Evolutionary conservation across 2,113 vertebrate genomes (phyloP).

Genomic region (Gopherus evgoodei): DNA sequence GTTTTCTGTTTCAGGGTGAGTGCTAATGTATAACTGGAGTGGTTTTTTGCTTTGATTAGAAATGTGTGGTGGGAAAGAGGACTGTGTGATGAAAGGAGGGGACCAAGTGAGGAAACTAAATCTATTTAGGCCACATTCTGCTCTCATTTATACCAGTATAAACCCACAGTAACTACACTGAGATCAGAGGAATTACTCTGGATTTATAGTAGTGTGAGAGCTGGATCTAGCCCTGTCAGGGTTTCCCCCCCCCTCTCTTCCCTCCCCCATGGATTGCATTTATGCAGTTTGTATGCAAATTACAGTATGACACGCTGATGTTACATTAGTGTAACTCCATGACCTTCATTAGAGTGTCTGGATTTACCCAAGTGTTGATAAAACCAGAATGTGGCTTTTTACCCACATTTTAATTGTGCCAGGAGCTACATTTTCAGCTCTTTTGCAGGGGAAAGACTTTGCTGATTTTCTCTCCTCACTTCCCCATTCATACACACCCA

Average conservation of each 20-base stretch:
- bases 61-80: constrained; percentile 33
- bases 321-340: constrained; percentile 57
- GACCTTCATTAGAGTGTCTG: constrained; percentile 52
- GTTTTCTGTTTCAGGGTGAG: constrained; percentile 36
- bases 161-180: constrained; percentile 40
- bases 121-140: constrained; percentile 51
- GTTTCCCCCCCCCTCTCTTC: background rate
- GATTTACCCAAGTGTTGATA: background rate
- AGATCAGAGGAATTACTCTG: constrained; percentile 20
- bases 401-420: background rate
- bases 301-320: constrained; percentile 28
- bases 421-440: background rate
- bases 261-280: constrained; percentile 48
- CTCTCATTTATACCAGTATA: background rate
- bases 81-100: constrained; percentile 15
- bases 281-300: constrained; percentile 51
- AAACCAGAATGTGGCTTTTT: background rate
- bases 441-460: background rate
- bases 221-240: constrained; percentile 33
- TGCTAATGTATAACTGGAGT: constrained; percentile 13
- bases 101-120: constrained; percentile 64
- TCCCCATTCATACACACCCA: accelerated
- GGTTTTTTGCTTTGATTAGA: constrained; percentile 53
- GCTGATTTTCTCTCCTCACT: background rate
- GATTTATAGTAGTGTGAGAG: constrained; percentile 34